Evolutionary conservation across 2,888 invertebrate species (phyloP), one percentile per base, ranked within the genome.

Genomic region (Synergus itoensis): DNA sequence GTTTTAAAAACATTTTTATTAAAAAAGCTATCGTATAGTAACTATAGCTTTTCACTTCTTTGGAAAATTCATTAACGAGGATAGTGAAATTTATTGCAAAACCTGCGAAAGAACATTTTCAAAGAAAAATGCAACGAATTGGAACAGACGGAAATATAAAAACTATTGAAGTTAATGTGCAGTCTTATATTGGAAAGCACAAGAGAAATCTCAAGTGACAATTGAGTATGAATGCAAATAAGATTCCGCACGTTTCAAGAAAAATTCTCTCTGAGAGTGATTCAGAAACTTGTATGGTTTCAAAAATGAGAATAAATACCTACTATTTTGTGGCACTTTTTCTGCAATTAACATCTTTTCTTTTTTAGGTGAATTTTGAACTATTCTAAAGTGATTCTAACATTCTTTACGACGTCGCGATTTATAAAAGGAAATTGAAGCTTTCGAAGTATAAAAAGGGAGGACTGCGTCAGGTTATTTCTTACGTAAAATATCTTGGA

Each of bases 191-290:
- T 60, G 4, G 4, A 60, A 18, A 60, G 21, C 12, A 11, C n/a
- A 21, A 60, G 60, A 60, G 60, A 60, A 60, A 21, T 60, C 60
- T 60, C 60, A 60, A 60, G 11, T 60, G 21, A 60, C 60, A 60
- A 60, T 21, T 60, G 60, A 60, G 12, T 60, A 21, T 60, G 21
- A 60, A 60, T 60, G 0, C 21, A 60, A 60, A 53, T 53, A 53
- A 60, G 60, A 21, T 21, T 60, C 11, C 21, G 11, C 21, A 60
- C 11, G 21, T 11, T 21, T 21, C 11, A 18, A 21, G 21, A 57
- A 57, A 48, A 57, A 57, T 21, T 21, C 57, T 60, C 4, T 4
- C 18, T 60, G 28, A 28, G 28, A 28, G 28, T 28, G 28, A 28
- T 28, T 28, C 3, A 28, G 28, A 28, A 28, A 28, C 3, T 28